Evolutionary conservation across 2,113 vertebrate species (phyloP).

Genomic region (Zosterops borbonicus): DNA sequence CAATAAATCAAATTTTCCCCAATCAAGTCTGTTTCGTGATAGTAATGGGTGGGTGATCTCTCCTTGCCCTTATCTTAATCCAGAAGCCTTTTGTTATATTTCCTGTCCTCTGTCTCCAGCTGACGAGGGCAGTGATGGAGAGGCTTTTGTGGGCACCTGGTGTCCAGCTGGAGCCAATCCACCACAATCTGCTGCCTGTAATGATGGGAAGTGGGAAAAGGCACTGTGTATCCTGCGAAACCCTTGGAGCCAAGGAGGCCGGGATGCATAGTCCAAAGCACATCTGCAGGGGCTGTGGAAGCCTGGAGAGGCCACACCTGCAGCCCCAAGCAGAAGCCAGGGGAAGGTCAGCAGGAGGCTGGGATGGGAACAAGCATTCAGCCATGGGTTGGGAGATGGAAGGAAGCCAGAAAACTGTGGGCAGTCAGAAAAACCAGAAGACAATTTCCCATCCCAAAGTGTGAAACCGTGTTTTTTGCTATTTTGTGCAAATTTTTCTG

Average conservation of each 20-base stretch:
- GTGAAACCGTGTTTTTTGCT: neutral
- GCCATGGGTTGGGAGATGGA: neutral
- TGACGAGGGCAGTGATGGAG: neutral
- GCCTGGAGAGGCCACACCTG: neutral
- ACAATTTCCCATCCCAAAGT: neutral
- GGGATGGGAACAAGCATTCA: neutral
- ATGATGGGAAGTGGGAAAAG: neutral
- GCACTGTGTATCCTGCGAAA: neutral
- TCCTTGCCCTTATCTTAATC: neutral
- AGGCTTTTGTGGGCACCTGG: neutral
- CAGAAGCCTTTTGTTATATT: neutral
- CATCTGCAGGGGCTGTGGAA: neutral
- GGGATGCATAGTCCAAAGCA: neutral
- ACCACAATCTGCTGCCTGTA: neutral
- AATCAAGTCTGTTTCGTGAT: neutral
- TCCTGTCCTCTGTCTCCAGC: neutral
- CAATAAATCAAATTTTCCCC: neutral
- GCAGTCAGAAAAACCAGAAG: neutral
- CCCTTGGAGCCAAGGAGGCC: neutral
- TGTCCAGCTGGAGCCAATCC: neutral
- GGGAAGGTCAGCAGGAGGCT: neutral
- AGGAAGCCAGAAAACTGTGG: neutral
- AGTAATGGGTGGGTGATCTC: neutral
- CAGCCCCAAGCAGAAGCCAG: neutral
- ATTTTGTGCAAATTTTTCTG: neutral